phyloP scores from a whole-genome alignment of 2,113 vertebrate species.

The Hippocampus barbouri region DNA sequence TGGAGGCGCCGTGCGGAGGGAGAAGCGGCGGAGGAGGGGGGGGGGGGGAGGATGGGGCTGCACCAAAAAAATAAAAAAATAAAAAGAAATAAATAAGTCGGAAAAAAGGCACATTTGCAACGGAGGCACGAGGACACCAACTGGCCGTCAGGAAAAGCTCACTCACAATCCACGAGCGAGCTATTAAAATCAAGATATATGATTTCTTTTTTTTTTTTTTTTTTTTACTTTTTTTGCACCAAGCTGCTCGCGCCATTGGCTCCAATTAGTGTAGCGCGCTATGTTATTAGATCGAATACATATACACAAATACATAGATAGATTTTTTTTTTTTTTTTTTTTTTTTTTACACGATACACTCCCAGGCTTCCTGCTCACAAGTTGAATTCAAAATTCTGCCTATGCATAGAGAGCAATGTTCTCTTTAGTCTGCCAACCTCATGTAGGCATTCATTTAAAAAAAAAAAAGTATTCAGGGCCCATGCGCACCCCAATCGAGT shows the following conservation, averaged over 20 bases:
- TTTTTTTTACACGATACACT: background rate
- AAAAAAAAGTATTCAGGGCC: no score
- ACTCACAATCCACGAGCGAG: background rate
- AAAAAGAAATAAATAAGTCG: background rate
- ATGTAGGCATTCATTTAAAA: no score
- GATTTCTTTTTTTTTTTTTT: background rate
- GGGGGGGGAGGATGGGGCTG: background rate
- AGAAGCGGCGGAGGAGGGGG: background rate
- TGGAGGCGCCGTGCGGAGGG: constrained; percentile 51
- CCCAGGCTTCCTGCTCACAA: no score
- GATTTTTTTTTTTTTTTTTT: background rate
- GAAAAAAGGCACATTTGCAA: background rate
- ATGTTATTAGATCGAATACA: background rate
- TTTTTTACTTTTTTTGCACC: background rate
- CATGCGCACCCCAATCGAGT: no score
- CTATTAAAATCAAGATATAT: background rate
- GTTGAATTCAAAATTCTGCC: no score
- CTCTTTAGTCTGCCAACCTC: no score
- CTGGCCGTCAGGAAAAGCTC: constrained; percentile 59
- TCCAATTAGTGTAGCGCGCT: background rate
- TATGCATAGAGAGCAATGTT: no score
- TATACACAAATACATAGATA: background rate
- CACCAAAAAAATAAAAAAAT: background rate
- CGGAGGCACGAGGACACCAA: constrained; percentile 85
- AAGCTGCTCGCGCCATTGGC: background rate